These are phyloP conservation scores for Empis livida DNA, from an alignment of 2,888 invertebrate genomes.

Conservation along the genomic window DNA sequence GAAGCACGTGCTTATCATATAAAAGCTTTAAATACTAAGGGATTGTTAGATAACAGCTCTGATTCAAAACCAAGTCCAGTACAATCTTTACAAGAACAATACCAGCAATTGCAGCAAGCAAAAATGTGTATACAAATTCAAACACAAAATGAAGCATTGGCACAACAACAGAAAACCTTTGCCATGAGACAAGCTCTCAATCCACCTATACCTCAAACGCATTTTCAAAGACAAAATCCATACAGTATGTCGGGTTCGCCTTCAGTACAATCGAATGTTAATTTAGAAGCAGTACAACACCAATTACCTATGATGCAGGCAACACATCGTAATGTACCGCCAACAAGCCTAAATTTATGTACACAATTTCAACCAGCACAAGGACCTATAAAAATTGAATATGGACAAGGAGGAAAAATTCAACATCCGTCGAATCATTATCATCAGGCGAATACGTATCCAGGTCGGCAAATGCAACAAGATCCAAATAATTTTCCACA, in stretches of 20 bases:
- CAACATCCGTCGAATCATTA: conserved; percentile 39
- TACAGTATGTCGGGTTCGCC: not conserved
- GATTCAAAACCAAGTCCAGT: conserved; percentile 16
- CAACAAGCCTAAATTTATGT: conserved; percentile 30
- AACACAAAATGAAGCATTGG: conserved; percentile 49
- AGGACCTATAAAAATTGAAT: conserved; percentile 23
- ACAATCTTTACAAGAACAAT: conserved; percentile 40
- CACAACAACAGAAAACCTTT: conserved; percentile 51
- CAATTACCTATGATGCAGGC: conserved; percentile 22
- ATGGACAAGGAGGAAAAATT: conserved; percentile 12
- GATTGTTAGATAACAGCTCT: not conserved
- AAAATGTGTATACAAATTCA: conserved; percentile 49
- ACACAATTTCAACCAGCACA: conserved; percentile 33
- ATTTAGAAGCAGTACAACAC: conserved; percentile 12
- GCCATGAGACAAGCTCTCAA: conserved; percentile 47
- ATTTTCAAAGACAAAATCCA: conserved; percentile 20
- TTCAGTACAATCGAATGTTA: not conserved
- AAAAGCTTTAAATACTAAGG: conserved; percentile 23
- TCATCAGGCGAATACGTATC: conserved; percentile 38
- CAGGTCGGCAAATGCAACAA: conserved; percentile 36
- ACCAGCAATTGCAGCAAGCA: conserved; percentile 51
- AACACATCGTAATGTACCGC: conserved; percentile 21
- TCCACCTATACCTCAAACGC: conserved; percentile 41
- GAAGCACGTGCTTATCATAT: conserved; percentile 43
- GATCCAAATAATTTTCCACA: conserved; percentile 23